Percentiles rank a stretch among this genome's conserved stretches.
phyloP scores from a whole-genome alignment of 2,113 vertebrate genomes.

The Dinomys branickii region DNA sequence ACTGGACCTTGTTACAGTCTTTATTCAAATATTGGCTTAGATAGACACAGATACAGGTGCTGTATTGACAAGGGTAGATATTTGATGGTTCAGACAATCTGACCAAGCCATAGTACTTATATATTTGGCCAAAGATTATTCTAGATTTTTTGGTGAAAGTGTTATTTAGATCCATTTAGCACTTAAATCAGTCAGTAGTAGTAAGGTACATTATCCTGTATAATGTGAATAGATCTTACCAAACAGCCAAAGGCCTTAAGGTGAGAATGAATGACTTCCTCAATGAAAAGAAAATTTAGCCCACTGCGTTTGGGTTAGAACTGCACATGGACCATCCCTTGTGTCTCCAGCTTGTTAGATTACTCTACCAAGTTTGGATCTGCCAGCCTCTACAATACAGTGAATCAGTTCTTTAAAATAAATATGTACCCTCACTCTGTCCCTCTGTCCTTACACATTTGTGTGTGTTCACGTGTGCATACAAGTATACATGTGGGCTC shows the following conservation, averaged over 20 bases:
- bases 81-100: not conserved
- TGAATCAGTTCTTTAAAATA: not conserved
- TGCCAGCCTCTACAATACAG: not conserved
- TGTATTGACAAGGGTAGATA: not conserved
- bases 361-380: not conserved
- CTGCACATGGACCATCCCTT: not conserved
- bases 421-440: not conserved
- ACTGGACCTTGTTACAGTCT: not conserved
- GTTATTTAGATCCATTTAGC: not conserved
- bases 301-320: not conserved
- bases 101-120: too few relatives aligned
- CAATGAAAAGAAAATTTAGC: not conserved
- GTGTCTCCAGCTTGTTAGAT: not conserved
- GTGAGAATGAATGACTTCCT: not conserved
- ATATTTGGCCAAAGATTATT: not conserved
- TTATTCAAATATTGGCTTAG: not conserved
- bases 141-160: not conserved
- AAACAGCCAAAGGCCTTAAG: not conserved
- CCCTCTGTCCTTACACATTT: not conserved
- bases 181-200: not conserved
- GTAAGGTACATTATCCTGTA: not conserved
- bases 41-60: not conserved
- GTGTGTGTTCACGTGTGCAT: not conserved
- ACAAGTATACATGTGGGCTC: not conserved
- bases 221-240: not conserved